A percentile compares a stretch with the other conserved stretches of the same genome.
phyloP scores from a whole-genome alignment of 2,113 vertebrate species.

The Pterophyllum scalare region DNA sequence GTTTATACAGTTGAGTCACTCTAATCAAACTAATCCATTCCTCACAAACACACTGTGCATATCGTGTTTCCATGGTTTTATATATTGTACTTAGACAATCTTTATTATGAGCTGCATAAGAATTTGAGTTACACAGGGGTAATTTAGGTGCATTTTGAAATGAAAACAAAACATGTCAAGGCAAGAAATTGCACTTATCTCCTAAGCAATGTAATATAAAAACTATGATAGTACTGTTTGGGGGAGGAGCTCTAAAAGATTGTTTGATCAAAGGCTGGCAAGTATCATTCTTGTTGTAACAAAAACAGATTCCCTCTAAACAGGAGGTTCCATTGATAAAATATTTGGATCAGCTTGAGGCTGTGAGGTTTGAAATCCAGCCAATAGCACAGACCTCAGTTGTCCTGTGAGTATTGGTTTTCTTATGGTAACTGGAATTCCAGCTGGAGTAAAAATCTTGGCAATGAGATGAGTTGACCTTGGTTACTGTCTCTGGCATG shows the following conservation, averaged over 20 bases:
- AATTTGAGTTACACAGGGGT: background rate
- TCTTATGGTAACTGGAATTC: constrained; percentile 62
- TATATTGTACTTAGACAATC: fast-evolving
- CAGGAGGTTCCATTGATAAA: constrained; percentile 34
- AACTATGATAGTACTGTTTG: background rate
- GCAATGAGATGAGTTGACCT: constrained; percentile 74
- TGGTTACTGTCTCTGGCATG: constrained; percentile 68
- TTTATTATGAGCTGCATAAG: background rate
- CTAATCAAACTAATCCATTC: background rate
- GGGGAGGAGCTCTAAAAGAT: background rate
- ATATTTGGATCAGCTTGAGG: background rate
- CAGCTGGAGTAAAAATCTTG: constrained; percentile 53
- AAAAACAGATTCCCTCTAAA: constrained; percentile 32
- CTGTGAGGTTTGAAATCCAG: constrained; percentile 8
- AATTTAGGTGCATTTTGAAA: background rate
- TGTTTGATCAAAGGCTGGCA: constrained; percentile 38
- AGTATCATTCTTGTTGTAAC: constrained; percentile 15
- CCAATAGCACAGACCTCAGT: constrained; percentile 11
- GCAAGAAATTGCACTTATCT: constrained; percentile 9
- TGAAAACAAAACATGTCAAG: constrained; percentile 8
- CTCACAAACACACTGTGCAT: background rate
- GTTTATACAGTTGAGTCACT: background rate
- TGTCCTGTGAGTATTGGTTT: constrained; percentile 42
- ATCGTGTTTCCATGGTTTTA: background rate
- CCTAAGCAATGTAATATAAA: background rate